Evolutionary conservation across 1,140 invertebrate genomes (phyloP).

Genomic region (Proctacanthus coquilletti): DNA sequence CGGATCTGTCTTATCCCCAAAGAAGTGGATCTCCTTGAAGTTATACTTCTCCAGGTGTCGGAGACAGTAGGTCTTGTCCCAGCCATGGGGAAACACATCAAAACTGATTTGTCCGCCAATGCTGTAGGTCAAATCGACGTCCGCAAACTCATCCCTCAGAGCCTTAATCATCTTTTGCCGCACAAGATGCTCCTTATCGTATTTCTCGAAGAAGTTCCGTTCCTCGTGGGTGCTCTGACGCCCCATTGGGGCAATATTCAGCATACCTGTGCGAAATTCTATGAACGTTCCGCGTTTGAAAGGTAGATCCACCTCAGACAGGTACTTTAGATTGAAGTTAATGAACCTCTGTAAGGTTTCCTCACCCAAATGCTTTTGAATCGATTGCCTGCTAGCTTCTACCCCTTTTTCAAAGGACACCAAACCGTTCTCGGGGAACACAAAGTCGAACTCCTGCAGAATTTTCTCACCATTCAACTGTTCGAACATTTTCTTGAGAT

Average conservation of each 20-base stretch:
- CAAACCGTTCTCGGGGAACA: conserved; percentile 92
- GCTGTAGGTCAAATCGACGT: conserved; percentile 53
- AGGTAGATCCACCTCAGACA: conserved; percentile 70
- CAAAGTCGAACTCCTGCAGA: conserved; percentile 66
- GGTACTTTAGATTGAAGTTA: conserved; percentile 72
- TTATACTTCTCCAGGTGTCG: conserved; percentile 43
- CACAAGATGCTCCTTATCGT: conserved; percentile 66
- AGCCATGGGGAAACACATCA: conserved; percentile 84
- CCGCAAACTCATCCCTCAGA: conserved; percentile 61
- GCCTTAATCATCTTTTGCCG: conserved; percentile 67
- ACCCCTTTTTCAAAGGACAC: conserved; percentile 61
- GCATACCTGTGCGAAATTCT: conserved; percentile 80
- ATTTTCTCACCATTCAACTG: conserved; percentile 66
- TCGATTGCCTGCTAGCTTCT: conserved; percentile 53
- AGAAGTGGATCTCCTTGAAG: conserved; percentile 83
- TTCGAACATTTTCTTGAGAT: conserved; percentile 75
- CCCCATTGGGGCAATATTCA: conserved; percentile 90
- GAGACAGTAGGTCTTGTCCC: conserved; percentile 93
- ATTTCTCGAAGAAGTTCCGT: conserved; percentile 65
- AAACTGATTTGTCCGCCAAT: conserved; percentile 91
- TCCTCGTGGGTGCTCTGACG: conserved; percentile 67
- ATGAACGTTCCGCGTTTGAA: conserved; percentile 87
- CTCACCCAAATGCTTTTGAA: conserved; percentile 70
- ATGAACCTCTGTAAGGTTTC: conserved; percentile 77
- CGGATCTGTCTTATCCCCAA: conserved; percentile 79